phyloP scores from a whole-genome alignment of 2,888 invertebrate genomes.

The Scaptomyza polygonia region DNA sequence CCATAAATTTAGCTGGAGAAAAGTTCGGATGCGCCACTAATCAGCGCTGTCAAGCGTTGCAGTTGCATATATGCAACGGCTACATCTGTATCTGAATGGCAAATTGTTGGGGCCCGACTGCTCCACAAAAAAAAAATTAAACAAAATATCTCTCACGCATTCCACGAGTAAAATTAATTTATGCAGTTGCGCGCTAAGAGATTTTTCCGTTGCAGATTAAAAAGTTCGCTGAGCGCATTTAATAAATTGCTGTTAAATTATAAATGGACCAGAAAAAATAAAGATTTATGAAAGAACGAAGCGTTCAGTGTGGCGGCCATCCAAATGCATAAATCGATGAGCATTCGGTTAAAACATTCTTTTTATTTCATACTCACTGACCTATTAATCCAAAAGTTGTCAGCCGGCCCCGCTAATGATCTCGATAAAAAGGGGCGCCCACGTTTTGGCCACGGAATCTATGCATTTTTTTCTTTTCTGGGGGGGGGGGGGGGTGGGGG shows the following conservation, averaged over 20 bases:
- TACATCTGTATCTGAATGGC: conserved; percentile 27
- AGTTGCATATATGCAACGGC: too few species aligned
- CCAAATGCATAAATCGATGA: conserved; percentile 29
- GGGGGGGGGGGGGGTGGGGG: too few species aligned
- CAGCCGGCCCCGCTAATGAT: conserved; percentile 65
- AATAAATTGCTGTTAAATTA: conserved; percentile 74
- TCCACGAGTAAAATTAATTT: conserved; percentile 71
- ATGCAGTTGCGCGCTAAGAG: conserved; percentile 61
- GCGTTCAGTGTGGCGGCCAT: conserved; percentile 32
- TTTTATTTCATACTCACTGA: conserved; percentile 50
- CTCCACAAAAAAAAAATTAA: conserved; percentile 49
- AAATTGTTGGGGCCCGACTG: conserved; percentile 51
- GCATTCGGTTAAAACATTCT: conserved; percentile 38
- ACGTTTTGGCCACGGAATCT: conserved; percentile 56
- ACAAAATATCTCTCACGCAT: conserved; percentile 60
- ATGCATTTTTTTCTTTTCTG: too few species aligned
- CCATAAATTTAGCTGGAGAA: conserved; percentile 57
- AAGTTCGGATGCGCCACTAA: conserved; percentile 53
- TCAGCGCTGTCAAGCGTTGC: conserved; percentile 62
- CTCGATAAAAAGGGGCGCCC: conserved; percentile 49
- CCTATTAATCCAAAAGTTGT: conserved; percentile 71
- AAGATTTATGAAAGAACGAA: conserved; percentile 33
- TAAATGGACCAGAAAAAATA: conserved; percentile 31
- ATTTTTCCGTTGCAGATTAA: conserved; percentile 71
- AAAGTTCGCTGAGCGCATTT: conserved; percentile 54